Conservation (phyloP, 1,140 invertebrate genomes). For the Kradibia gibbosae region DNA sequence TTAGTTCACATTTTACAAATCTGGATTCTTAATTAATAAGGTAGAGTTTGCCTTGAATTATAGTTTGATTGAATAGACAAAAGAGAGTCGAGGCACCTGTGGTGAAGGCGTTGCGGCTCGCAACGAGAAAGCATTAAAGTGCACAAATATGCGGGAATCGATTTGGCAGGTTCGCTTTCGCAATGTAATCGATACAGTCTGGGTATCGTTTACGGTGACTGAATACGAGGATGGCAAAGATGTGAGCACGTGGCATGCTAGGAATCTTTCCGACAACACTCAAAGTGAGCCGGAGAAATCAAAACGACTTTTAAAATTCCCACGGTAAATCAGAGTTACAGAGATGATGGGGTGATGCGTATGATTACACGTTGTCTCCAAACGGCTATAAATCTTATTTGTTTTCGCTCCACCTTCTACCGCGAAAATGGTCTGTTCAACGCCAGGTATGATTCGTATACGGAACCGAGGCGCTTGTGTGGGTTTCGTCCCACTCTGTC, state of each 20-base stretch:
- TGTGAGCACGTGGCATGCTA: conserved; percentile 23
- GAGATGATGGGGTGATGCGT: conserved; percentile 65
- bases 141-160: neutral
- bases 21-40: no score
- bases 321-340: conserved; percentile 68
- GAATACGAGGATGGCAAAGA: neutral
- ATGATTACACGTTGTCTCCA: conserved; percentile 67
- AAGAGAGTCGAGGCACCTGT: neutral
- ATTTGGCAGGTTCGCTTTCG: neutral
- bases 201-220: neutral
- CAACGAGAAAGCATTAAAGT: neutral
- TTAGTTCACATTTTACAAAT: no score
- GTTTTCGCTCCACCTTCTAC: conserved; percentile 42
- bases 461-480: neutral
- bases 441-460: conserved; percentile 24
- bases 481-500: neutral
- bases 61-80: neutral
- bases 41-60: neutral
- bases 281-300: conserved; percentile 47
- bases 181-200: neutral
- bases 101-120: neutral
- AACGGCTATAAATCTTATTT: conserved; percentile 62
- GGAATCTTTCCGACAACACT: conserved; percentile 48
- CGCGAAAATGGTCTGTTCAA: conserved; percentile 41
- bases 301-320: conserved; percentile 62